phyloP scores from a whole-genome alignment of 2,113 vertebrate genomes.

The Ceuthmochares aereus region DNA sequence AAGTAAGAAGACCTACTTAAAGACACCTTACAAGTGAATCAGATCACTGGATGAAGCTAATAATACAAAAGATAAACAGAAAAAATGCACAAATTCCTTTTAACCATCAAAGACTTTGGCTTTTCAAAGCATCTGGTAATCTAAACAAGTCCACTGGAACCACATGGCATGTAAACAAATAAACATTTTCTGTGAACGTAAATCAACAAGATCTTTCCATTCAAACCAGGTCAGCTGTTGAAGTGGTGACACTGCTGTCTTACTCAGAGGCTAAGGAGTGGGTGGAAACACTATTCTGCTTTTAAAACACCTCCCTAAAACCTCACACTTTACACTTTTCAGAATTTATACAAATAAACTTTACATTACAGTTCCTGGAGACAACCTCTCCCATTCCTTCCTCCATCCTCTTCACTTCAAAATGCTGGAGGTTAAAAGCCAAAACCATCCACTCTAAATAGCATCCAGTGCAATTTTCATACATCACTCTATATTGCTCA shows the following conservation, averaged over 20 bases:
- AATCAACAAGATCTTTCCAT: not conserved
- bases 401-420: not conserved
- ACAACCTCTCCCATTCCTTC: fast-evolving
- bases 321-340: not conserved
- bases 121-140: not conserved
- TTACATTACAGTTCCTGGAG: not conserved
- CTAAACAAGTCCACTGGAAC: not conserved
- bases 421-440: not conserved
- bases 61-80: not conserved
- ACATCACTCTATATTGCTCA: not conserved
- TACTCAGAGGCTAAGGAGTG: not conserved
- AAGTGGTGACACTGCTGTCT: not conserved
- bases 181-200: not conserved
- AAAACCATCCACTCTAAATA: not conserved
- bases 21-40: not conserved
- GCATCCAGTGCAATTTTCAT: not conserved
- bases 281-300: not conserved
- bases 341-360: not conserved
- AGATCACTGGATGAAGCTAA: not conserved
- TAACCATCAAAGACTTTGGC: not conserved
- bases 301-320: not conserved
- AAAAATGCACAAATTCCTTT: not conserved
- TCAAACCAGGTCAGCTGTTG: not conserved
- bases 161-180: not conserved
- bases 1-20: not conserved